A percentile compares a stretch with the other conserved stretches of the same genome.
Evolutionary conservation across 2,888 invertebrate species (phyloP).

Genomic region (Augiades crinisus): DNA sequence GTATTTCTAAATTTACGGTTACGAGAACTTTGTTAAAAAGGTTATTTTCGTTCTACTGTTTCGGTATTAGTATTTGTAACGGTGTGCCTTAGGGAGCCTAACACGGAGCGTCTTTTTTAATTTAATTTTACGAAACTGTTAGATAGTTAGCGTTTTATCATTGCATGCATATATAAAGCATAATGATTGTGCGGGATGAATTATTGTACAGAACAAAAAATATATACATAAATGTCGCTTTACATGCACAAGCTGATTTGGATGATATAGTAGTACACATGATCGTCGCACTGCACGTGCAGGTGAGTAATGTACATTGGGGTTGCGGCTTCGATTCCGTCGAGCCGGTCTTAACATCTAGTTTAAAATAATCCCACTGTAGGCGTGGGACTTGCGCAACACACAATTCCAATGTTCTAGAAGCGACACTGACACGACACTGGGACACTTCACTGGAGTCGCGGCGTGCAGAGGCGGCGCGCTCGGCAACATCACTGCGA

Average conservation of each 20-base stretch:
- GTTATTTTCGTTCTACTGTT: too few species aligned
- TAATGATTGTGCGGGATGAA: neutral
- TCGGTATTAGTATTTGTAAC: neutral
- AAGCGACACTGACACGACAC: conserved; percentile 79
- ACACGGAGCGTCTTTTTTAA: too few species aligned
- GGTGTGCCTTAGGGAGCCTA: too few species aligned
- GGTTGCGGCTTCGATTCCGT: conserved; percentile 48
- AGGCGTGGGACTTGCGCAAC: conserved; percentile 77
- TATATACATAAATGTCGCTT: neutral
- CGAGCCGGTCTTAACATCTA: conserved; percentile 60
- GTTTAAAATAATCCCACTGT: conserved; percentile 75
- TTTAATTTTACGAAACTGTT: neutral
- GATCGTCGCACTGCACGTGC: conserved; percentile 49
- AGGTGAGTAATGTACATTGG: conserved; percentile 44
- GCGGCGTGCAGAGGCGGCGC: conserved; percentile 73
- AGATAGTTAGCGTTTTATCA: conserved; percentile 4
- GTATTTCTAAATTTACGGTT: neutral
- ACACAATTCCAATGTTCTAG: conserved; percentile 74
- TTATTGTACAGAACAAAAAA: neutral
- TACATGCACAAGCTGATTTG: conserved; percentile 13
- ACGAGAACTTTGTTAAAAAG: neutral
- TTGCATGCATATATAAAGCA: conserved; percentile 17
- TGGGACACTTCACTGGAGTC: conserved; percentile 69
- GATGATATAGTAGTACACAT: conserved; percentile 52
- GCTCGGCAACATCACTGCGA: conserved; percentile 75